Evolutionary conservation across 2,888 invertebrate genomes (phyloP), one percentile per base, ranked within the genome.

Genomic region (Antheraea assamensis): DNA sequence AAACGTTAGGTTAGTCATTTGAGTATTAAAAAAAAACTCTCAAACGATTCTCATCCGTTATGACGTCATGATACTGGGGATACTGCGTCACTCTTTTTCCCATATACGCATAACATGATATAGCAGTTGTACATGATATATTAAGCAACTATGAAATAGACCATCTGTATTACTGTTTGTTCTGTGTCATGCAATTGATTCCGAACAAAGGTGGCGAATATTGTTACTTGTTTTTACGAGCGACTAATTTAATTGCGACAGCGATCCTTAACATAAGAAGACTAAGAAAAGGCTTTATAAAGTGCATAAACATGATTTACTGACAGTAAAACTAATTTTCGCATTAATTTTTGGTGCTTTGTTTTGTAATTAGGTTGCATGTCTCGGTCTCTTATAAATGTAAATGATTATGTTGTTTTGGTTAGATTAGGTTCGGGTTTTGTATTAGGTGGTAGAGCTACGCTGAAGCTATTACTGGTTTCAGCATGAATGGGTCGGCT

Each of bases 191-290:
- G 30, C 61, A 64, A 64, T 17, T 30, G 61, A 64, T 5, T 17
- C 27, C 0, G 68, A 68, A 68, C 68, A 35, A 68, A 68, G 68
- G 68, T 68, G 68, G 68, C 68, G 4, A 68, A 13, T 35, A 21
- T 35, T 68, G 68, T 68, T 35, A 68, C n/a, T 17, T 35, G 30
- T 68, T 31, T 66, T 68, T 68, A 68, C 35, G 68, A 68, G 21
- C 21, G 3, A n/a, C 31, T 35, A 68, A 68, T 35, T 68, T 68
- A 68, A 35, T 35, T 35, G 68, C 35, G 68, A 68, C 68, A 68
- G n/a, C 35, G 68, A 68, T 64, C 17, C 15, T 64, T 27, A 4
- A 24, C 30, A 30, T 30, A 3, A 27, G 27, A 3, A 27, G 27
- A 15, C 61, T 17, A 30, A 15, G 61, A 3, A 13, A 19, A 64